Base-by-base conservation (phyloP, 2,797 vertebrate genomes). In the Tangara arthus region DNA sequence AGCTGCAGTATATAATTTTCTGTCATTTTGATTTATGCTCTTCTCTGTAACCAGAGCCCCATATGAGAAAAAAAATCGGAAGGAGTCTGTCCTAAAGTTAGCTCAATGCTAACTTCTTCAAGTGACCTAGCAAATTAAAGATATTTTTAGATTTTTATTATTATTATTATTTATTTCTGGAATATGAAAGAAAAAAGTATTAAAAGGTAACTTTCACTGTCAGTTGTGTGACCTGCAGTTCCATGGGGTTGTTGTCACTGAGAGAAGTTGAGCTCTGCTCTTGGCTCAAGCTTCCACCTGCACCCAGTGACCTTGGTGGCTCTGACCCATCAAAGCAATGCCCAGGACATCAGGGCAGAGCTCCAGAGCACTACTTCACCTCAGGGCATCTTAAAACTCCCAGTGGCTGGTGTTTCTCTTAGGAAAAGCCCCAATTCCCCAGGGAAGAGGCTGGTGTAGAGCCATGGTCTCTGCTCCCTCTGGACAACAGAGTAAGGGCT, bases 1-100 rank as follows among this genome's bases (percentile, higher is more conserved):
- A 82, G 89, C 87, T 80, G 47, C 63, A 95, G 32, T 90, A 46
- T 73, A 35, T 59, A 57, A 79, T 96, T 95, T 95, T 83, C 93
- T 96, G 94, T 94, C 90, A 78, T 64, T 93, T 82, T 91, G 91
- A 95, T 97, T 92, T 94, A 93, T 92, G 87, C 73, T 90, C 73
- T 71, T 68, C 70, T 42, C 57, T 69, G 70, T 72, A 80, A 61
- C 82, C 42, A 30, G 73, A 80, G 30, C 70, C 92, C 63, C 60
- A 8, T 3, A 16, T 70, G 21, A 70, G 56, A 79, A 47, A 90
- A 57, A 37, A 49, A 44, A 37, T 59, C 27, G 1, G 63, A 83
- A 87, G 87, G 82, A 56, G 65, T 59, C 65, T 66, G 19, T 77
- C 73, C 94, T 77, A 39, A 82, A 70, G 83, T 90, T 91, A 92